Base-by-base conservation (phyloP, 2,113 vertebrate genomes). In the Onychostruthus taczanowskii region DNA sequence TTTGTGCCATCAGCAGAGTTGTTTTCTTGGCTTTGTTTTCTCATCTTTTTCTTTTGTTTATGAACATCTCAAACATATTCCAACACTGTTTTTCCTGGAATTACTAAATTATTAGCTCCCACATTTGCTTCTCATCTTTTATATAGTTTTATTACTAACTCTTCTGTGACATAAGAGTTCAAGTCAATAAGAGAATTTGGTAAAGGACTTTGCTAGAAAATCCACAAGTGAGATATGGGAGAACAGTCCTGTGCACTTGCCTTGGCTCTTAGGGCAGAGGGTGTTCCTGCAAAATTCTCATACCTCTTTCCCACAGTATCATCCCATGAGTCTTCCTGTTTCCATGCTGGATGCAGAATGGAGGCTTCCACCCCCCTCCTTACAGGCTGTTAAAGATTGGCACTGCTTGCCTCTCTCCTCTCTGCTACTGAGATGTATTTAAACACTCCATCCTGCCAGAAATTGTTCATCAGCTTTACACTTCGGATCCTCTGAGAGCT, bases 211-310 rank as follows among this genome's bases (percentile, higher is more conserved):
- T 39, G 10, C 8, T 56, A 55, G 35, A 69, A 79, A 68, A 53
- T 7, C n/a, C 50, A 21, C 6, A 30, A 1, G 0, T 26, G 53
- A 16, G 0, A 0, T 7, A 7, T 5, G 8, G 17, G 30, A 76
- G 41, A 24, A 31, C 55, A 49, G 19, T 9, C 9, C 53, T 17
- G 17, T 41, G 35, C n/a, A n/a, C 8, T 1, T 10, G 5, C 10
- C 17, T 64, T 55, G 35, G 8, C 47, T 67, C 37, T 28, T 30
- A 26, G 16, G 37, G 17, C 31, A 77, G 12, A 23, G 56, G 10
- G 4, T 3, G 3, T 12, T 88, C 52, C 61, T 67, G 33, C 10
- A 89, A 55, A 89, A 37, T 55, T 16, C 30, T 6, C 9, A 5
- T 6, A 33, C 3, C 16, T 46, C 23, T 89, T 80, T 24, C 39